phyloP scores from a whole-genome alignment of 1,140 invertebrate genomes.

The Cardiocondyla obscurior region DNA sequence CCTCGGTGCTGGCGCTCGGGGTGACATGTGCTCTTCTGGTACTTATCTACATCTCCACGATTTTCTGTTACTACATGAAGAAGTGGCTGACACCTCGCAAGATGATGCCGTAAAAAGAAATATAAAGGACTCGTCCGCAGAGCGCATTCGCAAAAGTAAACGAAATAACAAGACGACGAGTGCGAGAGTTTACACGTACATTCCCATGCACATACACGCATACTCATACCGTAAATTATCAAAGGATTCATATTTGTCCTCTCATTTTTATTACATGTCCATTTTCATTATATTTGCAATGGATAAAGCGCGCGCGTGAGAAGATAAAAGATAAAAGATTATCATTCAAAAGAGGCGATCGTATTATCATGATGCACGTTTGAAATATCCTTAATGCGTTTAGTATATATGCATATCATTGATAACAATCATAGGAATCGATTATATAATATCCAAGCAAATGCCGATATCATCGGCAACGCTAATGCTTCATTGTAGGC shows the following conservation, averaged over 20 bases:
- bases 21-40: slow-evolving; percentile 95
- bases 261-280: slow-evolving; percentile 32
- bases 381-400: slow-evolving; percentile 14
- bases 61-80: slow-evolving; percentile 96
- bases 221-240: slow-evolving; percentile 43
- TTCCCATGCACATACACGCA: slow-evolving; percentile 57
- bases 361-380: neutral
- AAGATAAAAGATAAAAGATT: neutral
- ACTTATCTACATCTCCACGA: slow-evolving; percentile 94
- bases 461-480: neutral
- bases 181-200: slow-evolving; percentile 39
- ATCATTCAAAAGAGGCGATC: neutral
- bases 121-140: neutral
- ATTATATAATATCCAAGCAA: neutral
- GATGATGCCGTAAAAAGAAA: slow-evolving; percentile 87
- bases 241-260: slow-evolving; percentile 34
- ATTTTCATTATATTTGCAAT: slow-evolving; percentile 40
- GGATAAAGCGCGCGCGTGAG: neutral
- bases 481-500: slow-evolving; percentile 2
- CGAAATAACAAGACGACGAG: slow-evolving; percentile 47
- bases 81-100: slow-evolving; percentile 94
- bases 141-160: slow-evolving; percentile 45
- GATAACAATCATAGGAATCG: neutral
- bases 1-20: slow-evolving; percentile 93
- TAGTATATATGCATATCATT: slow-evolving; percentile 8